Conservation (phyloP, 2,797 vertebrate genomes). For the Lemur catta region DNA sequence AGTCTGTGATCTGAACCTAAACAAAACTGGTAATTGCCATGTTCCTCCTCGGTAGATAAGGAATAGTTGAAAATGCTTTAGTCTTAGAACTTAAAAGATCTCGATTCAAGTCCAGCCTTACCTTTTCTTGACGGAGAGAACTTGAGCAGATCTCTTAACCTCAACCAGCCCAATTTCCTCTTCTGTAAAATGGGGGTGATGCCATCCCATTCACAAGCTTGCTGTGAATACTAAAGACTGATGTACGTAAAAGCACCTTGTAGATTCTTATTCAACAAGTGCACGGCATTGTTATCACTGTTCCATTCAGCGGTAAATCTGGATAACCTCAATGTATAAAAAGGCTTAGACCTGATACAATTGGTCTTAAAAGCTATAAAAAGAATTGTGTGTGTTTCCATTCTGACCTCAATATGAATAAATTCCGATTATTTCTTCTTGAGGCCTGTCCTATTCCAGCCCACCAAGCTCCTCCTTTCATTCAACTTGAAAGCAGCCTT, state of each 20-base stretch:
- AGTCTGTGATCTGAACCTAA: not conserved
- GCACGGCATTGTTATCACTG: not conserved
- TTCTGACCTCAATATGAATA: not conserved
- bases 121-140: not conserved
- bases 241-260: not conserved
- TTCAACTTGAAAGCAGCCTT: constrained; percentile 38
- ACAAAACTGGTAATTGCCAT: not conserved
- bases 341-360: not conserved
- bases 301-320: not conserved
- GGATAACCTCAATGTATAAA: not conserved
- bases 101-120: not conserved
- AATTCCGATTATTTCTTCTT: not conserved
- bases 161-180: not conserved
- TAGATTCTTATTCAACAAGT: not conserved
- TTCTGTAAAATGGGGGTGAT: not conserved
- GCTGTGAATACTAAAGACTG: not conserved
- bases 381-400: not conserved
- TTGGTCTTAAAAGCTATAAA: constrained; percentile 35
- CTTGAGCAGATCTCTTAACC: not conserved
- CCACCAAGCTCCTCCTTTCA: not conserved
- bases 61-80: not conserved
- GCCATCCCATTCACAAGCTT: not conserved
- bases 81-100: not conserved
- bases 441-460: not conserved
- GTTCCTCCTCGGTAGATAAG: not conserved